Evolutionary conservation across 2,113 vertebrate genomes (phyloP), one percentile per base, ranked within the genome.

Genomic region (Pogonocichla stellata): DNA sequence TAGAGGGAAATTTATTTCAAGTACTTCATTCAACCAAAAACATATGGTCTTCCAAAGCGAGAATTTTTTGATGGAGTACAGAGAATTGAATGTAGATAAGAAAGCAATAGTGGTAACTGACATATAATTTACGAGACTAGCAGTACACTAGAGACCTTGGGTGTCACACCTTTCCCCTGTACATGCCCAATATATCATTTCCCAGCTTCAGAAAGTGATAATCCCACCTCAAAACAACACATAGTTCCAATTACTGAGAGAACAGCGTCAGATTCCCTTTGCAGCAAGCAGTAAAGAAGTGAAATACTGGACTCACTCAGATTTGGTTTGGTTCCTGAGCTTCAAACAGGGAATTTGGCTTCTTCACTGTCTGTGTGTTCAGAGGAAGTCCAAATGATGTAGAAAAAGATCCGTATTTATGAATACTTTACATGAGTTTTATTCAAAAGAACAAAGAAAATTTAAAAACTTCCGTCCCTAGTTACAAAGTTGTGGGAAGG

Each of bases 401-500:
- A 88, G 71, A 33, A 83, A 25, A 82, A 29, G 1, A n/a, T 51
- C 24, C 14, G 17, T 60, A 54, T 56, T 88, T 88, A 51, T 43
- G 6, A 62, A 47, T 43, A 25, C 4, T 90, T 74, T 75, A 42
- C 4, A 12, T 14, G 58, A 75, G 11, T 9, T 85, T 86, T 16
- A 43, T 65, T 74, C 42, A 50, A 33, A 65, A 48, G 12, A 71
- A 42, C 5, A 33, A 70, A 62, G 19, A 12, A 66, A 38, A 64
- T 54, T 34, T 1, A 19, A 75, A 45, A 2, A 0, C 12, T 54
- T 4, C 10, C 43, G 24, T 67, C 14, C 19, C 8, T 26, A 48
- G 4, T 54, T 67, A 60, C 18, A 86, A 78, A 82, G 14, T 16
- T 56, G 16, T 60, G 43, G n/a, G 56, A 40, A 38, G n/a, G 11